These are phyloP conservation scores for Kuschelorhynchus macadamiae DNA, from an alignment of 2,888 invertebrate species.

Conservation along the genomic window DNA sequence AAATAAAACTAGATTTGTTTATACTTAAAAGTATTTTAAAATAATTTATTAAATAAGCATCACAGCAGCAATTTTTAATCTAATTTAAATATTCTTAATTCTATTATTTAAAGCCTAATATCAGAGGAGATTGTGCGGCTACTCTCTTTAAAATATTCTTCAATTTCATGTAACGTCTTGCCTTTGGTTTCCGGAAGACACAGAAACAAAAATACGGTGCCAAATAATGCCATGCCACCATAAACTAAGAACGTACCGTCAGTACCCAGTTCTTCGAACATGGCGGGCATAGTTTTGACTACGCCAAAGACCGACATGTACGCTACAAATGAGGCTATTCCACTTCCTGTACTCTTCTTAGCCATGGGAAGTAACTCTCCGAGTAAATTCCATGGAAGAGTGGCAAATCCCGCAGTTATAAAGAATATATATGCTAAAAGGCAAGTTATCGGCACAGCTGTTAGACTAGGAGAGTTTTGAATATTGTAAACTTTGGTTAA, in stretches of 20 bases:
- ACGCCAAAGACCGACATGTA: conserved; percentile 77
- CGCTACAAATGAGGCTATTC: conserved; percentile 76
- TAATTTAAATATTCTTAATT: too few species aligned
- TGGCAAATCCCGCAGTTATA: conserved; percentile 70
- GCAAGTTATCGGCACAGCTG: conserved; percentile 34
- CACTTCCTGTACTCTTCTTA: conserved; percentile 75
- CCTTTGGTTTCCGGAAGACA: conserved; percentile 80
- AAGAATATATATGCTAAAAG: conserved; percentile 70
- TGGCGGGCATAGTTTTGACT: conserved; percentile 77
- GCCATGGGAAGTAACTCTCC: conserved; percentile 78
- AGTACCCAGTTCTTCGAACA: conserved; percentile 73
- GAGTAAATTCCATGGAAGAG: conserved; percentile 81
- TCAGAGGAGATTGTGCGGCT: too few species aligned
- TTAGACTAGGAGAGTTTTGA: neutral
- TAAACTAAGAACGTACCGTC: conserved; percentile 77
- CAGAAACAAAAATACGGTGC: conserved; percentile 73
- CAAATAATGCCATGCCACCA: conserved; percentile 73
- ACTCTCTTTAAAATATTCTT: conserved; percentile 69
- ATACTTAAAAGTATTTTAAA: too few species aligned
- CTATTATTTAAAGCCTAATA: too few species aligned
- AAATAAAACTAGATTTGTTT: too few species aligned
- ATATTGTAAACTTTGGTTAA: conserved; percentile 24
- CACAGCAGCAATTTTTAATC: too few species aligned
- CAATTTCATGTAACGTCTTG: conserved; percentile 78
- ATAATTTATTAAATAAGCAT: too few species aligned